phyloP scores from a whole-genome alignment of 2,888 invertebrate species.

The Zhuqinia jingwanae region DNA sequence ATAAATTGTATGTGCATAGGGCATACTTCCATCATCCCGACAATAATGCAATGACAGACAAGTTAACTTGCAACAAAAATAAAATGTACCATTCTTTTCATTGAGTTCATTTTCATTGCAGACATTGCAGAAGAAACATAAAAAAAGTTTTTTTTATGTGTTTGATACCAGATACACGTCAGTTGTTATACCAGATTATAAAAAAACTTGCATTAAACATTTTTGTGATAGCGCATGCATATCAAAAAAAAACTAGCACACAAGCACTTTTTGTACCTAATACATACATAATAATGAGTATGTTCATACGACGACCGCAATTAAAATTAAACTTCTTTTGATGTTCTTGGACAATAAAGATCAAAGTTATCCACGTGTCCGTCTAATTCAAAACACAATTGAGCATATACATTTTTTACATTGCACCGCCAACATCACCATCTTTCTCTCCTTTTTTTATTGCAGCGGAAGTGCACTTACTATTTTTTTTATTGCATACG shows the following conservation, averaged over 20 bases:
- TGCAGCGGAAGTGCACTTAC: conserved; percentile 43
- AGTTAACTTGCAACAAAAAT: neutral
- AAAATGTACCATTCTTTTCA: neutral
- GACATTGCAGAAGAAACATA: neutral
- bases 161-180: conserved; percentile 37
- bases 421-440: neutral
- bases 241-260: neutral
- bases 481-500: neutral
- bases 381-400: neutral
- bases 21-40: too few relatives aligned
- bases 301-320: conserved; percentile 35
- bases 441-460: neutral
- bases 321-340: conserved; percentile 45
- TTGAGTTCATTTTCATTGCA: neutral
- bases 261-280: conserved; percentile 5
- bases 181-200: conserved; percentile 43
- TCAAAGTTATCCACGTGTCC: conserved; percentile 37
- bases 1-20: neutral
- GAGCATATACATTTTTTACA: neutral
- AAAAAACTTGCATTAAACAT: conserved; percentile 2
- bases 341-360: conserved; percentile 30
- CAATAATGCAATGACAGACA: neutral
- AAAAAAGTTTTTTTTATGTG: conserved; percentile 18
- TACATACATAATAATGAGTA: too few relatives aligned
- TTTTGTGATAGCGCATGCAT: conserved; percentile 24